phyloP scores from a whole-genome alignment of 2,113 vertebrate species.

The Hemiscyllium ocellatum region DNA sequence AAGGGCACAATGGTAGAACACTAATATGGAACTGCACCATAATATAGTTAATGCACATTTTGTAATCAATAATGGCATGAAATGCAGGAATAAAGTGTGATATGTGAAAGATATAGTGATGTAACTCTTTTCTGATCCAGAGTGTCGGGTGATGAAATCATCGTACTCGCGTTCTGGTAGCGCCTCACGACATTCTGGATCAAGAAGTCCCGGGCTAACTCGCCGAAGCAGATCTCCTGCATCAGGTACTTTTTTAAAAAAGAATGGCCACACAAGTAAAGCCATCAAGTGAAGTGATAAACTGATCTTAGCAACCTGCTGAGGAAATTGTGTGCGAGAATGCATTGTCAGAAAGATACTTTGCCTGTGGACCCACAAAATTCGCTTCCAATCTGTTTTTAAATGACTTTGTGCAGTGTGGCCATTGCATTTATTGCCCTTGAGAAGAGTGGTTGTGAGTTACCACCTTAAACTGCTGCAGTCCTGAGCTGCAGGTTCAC shows the following conservation, averaged over 20 bases:
- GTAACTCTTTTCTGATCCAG: slow-evolving; percentile 52
- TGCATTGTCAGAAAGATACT: background rate
- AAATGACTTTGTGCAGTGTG: no score
- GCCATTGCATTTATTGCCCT: no score
- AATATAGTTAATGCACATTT: background rate
- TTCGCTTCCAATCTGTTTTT: background rate
- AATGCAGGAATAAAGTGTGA: background rate
- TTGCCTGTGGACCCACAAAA: no score
- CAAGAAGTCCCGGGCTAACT: slow-evolving; percentile 73
- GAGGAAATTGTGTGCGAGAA: background rate
- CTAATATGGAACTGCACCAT: background rate
- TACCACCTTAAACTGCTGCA: no score
- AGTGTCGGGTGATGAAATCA: slow-evolving; percentile 83
- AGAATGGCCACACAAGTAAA: background rate
- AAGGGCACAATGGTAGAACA: background rate
- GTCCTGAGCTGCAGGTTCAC: no score
- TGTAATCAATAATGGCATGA: background rate
- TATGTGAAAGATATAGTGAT: background rate
- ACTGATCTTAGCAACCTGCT: background rate
- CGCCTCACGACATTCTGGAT: slow-evolving; percentile 57
- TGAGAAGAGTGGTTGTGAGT: no score
- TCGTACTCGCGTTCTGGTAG: slow-evolving; percentile 68
- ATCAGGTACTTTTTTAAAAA: slow-evolving; percentile 61
- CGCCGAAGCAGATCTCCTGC: slow-evolving; percentile 86
- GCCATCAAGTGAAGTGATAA: background rate